A percentile compares a stretch with the other conserved stretches of the same genome.
Evolutionary conservation across 2,888 invertebrate genomes (phyloP).

Genomic region (Omphaloscelis lunosa): DNA sequence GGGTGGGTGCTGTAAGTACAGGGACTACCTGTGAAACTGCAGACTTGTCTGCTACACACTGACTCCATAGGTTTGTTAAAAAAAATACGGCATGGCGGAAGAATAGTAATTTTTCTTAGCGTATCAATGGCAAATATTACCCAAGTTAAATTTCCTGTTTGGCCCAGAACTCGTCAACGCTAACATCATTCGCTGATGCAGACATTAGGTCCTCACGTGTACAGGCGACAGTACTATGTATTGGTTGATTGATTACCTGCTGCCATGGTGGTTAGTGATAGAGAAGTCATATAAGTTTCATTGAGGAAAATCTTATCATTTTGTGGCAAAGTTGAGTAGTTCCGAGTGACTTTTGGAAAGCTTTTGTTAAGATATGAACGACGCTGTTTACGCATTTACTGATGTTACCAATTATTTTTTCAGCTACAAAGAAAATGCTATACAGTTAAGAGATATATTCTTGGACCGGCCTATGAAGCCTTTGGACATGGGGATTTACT

Average conservation of each 20-base stretch:
- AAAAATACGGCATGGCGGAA: too few species aligned
- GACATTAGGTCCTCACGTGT: not conserved
- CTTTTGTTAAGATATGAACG: not conserved
- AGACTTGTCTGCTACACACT: not conserved
- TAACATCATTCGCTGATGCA: not conserved
- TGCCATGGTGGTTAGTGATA: not conserved
- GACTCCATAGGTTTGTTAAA: too few species aligned
- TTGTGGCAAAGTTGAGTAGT: not conserved
- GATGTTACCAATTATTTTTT: slow-evolving; percentile 55
- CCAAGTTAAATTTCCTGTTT: not conserved
- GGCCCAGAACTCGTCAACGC: not conserved
- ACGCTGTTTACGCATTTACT: slow-evolving; percentile 10
- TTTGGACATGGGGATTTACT: slow-evolving; percentile 91
- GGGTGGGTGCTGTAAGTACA: slow-evolving; percentile 12
- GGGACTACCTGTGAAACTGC: not conserved
- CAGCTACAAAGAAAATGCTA: slow-evolving; percentile 90
- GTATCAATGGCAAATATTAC: not conserved
- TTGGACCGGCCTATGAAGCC: slow-evolving; percentile 91
- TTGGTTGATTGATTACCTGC: not conserved
- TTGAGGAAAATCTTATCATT: not conserved
- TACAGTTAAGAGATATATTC: slow-evolving; percentile 87
- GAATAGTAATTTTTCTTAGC: too few species aligned
- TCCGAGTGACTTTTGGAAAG: not conserved
- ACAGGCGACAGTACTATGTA: not conserved
- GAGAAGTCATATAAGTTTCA: not conserved